phyloP scores from a whole-genome alignment of 2,888 invertebrate species.

The Agriopis leucophaearia region DNA sequence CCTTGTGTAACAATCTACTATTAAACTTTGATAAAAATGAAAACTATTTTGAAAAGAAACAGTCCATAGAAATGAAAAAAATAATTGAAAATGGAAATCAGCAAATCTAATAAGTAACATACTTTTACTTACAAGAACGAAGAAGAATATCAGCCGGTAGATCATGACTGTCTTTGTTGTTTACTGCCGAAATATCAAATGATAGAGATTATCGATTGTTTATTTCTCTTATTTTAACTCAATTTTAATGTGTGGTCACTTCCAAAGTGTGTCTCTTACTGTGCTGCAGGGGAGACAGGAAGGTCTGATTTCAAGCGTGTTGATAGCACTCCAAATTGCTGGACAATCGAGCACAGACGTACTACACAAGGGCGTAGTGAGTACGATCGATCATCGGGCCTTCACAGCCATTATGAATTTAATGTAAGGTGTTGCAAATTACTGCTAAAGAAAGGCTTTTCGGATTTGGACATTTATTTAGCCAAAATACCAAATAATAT shows the following conservation, averaged over 20 bases:
- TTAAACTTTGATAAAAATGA: no score
- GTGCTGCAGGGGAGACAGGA: conserved; percentile 71
- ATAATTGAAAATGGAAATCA: not conserved
- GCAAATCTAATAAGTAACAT: not conserved
- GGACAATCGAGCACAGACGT: conserved; percentile 58
- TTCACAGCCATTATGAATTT: conserved; percentile 8
- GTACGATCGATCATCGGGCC: conserved; percentile 9
- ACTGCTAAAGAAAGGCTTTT: not conserved
- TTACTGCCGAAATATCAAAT: conserved; percentile 40
- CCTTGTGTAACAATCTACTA: no score
- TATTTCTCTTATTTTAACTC: not conserved
- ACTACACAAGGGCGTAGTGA: conserved; percentile 54
- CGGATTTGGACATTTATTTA: not conserved
- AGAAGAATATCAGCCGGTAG: conserved; percentile 57
- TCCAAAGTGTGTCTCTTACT: conserved; percentile 62
- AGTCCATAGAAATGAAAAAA: not conserved
- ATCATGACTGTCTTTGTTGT: conserved; percentile 56
- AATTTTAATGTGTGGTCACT: conserved; percentile 51
- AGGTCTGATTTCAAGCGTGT: conserved; percentile 68
- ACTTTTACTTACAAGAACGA: conserved; percentile 67
- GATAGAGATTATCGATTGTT: not conserved
- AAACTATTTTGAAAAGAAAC: not conserved
- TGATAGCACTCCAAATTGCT: conserved; percentile 61
- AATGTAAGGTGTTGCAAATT: conserved; percentile 6
- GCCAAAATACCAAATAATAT: not conserved